A percentile compares a stretch with the other conserved stretches of the same genome.
Conservation (phyloP, 2,888 invertebrate genomes). For the Conchocele bisecta region DNA sequence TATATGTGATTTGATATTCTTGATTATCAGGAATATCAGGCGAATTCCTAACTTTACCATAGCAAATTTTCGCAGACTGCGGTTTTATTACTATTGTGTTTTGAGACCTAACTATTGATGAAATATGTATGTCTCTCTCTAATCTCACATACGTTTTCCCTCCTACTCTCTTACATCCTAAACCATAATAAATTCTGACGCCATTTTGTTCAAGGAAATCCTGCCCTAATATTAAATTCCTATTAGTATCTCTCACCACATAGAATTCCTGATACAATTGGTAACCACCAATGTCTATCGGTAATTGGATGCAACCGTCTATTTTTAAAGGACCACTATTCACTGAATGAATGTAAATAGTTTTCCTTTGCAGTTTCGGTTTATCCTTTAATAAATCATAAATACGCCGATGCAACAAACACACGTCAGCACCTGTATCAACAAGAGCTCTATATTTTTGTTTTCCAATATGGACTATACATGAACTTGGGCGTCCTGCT, state of each 20-base stretch:
- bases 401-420: conserved; percentile 15
- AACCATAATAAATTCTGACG: conserved; percentile 36
- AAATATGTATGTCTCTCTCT: conserved; percentile 30
- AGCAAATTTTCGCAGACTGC: conserved; percentile 6
- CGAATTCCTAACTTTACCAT: background rate
- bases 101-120: conserved; percentile 5
- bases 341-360: background rate
- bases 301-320: conserved; percentile 9
- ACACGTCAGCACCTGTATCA: conserved; percentile 33
- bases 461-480: conserved; percentile 6
- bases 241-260: conserved; percentile 23
- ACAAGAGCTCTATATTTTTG: conserved; percentile 30
- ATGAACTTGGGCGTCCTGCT: conserved; percentile 11
- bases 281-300: conserved; percentile 2
- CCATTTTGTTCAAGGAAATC: conserved; percentile 26
- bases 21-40: background rate
- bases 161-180: conserved; percentile 17
- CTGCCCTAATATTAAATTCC: conserved; percentile 26
- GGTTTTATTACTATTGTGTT: background rate
- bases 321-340: background rate
- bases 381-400: conserved; percentile 4
- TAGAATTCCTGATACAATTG: conserved; percentile 18
- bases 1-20: background rate
- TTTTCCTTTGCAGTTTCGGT: conserved; percentile 16
- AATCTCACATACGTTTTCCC: conserved; percentile 22